A percentile compares a stretch with the other conserved stretches of the same genome.
phyloP scores from a whole-genome alignment of 2,113 vertebrate species.

The Cyprinodon tularosa region DNA sequence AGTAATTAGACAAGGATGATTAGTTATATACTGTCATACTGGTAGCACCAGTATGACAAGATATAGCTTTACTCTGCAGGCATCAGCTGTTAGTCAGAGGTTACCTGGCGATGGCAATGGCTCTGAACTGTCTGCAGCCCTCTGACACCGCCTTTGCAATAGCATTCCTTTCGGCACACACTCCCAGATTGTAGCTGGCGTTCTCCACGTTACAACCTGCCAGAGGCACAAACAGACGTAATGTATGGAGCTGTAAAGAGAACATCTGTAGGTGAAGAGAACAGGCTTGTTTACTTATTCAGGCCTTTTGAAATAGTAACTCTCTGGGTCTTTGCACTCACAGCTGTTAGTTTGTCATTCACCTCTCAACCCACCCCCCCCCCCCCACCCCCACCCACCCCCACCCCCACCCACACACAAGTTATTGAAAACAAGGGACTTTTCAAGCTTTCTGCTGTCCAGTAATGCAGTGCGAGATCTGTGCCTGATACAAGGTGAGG shows the following conservation, averaged over 20 bases:
- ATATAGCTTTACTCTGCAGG: background rate
- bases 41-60: background rate
- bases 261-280: background rate
- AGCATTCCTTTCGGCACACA: conserved; percentile 87
- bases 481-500: background rate
- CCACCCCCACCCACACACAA: background rate
- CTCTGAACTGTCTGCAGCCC: conserved; percentile 85
- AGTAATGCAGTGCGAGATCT: conserved; percentile 8
- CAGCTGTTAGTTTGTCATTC: conserved; percentile 19
- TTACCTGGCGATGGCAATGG: conserved; percentile 90
- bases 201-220: conserved; percentile 96
- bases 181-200: conserved; percentile 81
- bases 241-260: background rate
- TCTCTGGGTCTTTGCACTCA: conserved; percentile 27
- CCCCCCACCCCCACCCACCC: background rate
- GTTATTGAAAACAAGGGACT: conserved; percentile 12
- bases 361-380: background rate
- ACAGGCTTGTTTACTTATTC: conserved; percentile 1
- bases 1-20: background rate
- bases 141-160: conserved; percentile 91
- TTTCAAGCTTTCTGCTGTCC: conserved; percentile 12
- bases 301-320: conserved; percentile 19
- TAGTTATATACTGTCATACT: background rate
- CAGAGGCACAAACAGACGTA: conserved; percentile 1
- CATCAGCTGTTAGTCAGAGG: background rate